Base-by-base conservation (phyloP, 2,888 invertebrate species). In the Dryobotodes eremita region DNA sequence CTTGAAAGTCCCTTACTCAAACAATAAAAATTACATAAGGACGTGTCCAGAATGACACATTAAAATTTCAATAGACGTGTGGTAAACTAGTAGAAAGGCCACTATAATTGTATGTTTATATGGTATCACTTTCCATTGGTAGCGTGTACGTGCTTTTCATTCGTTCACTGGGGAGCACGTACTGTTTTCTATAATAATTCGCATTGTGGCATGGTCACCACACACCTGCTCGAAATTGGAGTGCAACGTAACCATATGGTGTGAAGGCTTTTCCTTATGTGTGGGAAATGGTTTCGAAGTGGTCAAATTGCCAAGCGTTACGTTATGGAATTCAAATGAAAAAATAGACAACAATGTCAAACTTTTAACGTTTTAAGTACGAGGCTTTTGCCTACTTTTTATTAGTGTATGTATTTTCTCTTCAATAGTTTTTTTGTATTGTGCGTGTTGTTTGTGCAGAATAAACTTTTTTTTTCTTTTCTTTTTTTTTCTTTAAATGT, bases 41-140 rank as follows among this genome's bases (percentile, higher is more conserved):
- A 88, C 85, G 82, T 88, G 87, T 77, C 66, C 76, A 80, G 83
- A 84, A 79, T 87, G 61, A 1, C 15, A 50, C 50, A 86, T 86
- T 76, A 77, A 8, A 46, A 46, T 46, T 46, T 83, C 72, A 86
- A 85, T 55, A 69, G 70, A 42, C 79, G 83, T 86, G 69, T 82
- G 86, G 89, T 88, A 90, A 90, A 88, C 89, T 86, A 80, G 82
- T 91, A 91, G 90, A 90, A 91, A 91, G 89, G 90, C 85, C 48
- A 69, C 42, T 48, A 79, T 89, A 88, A 89, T 89, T 87, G 88
- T 86, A 86, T 80, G 78, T 85, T 70, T 78, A 85, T 84, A 73
- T 76, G 75, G 83, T 86, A 87, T 88, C 89, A 91, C 90, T 92
- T 92, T 92, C 92, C 90, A 87, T 85, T 72, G 73, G 59, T 80